phyloP scores from a whole-genome alignment of 2,797 vertebrate genomes.

The Adelosebastes latens region DNA sequence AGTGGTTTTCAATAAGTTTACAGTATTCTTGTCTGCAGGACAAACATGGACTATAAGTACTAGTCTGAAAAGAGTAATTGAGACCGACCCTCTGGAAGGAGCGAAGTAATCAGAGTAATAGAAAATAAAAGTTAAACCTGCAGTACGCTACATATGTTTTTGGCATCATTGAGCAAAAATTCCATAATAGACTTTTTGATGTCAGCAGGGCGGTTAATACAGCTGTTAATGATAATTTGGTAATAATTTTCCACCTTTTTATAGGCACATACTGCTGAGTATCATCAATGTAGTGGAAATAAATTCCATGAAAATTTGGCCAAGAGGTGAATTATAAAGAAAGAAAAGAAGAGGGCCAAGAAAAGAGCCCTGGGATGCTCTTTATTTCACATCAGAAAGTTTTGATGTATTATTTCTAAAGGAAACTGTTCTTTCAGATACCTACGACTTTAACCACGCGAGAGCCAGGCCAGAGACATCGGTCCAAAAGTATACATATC shows the following conservation, averaged over 20 bases:
- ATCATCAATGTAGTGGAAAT: background rate
- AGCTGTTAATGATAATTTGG: background rate
- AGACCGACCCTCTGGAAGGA: background rate
- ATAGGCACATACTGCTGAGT: background rate
- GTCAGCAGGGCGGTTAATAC: background rate
- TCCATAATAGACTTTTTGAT: background rate
- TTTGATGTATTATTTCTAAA: background rate
- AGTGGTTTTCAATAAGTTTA: background rate
- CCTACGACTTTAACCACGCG: background rate
- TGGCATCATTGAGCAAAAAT: no score
- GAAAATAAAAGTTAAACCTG: background rate
- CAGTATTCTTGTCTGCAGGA: background rate
- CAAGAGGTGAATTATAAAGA: background rate
- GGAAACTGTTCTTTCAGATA: background rate
- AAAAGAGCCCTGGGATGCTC: background rate
- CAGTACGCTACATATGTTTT: background rate
- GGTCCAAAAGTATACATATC: background rate
- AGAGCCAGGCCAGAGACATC: background rate
- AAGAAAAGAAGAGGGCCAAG: background rate
- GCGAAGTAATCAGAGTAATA: background rate
- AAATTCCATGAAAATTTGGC: background rate
- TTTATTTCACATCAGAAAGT: background rate
- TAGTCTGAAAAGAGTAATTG: background rate
- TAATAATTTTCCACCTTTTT: background rate
- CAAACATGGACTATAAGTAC: background rate